These are phyloP conservation scores for Dascillus cervinus DNA, from an alignment of 2,888 invertebrate species.

Conservation along the genomic window DNA sequence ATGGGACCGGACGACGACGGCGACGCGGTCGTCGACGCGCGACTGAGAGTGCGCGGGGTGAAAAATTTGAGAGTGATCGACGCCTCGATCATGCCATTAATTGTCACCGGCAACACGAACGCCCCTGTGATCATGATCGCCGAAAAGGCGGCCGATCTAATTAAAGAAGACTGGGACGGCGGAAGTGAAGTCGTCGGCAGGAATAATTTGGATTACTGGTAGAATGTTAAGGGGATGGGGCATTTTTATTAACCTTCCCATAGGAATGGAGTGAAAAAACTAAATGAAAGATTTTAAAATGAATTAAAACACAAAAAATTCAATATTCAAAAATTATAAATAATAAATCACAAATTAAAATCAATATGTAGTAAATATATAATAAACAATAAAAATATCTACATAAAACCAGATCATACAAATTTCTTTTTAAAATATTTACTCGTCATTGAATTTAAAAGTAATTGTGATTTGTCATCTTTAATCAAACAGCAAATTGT, in stretches of 20 bases:
- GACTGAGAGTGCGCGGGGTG: conserved; percentile 45
- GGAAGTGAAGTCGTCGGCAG: no score
- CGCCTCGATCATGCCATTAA: conserved; percentile 75
- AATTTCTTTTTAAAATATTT: no score
- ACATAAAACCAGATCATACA: no score
- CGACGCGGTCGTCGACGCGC: conserved; percentile 62
- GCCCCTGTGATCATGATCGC: conserved; percentile 79
- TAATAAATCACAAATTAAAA: no score
- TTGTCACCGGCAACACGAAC: conserved; percentile 74
- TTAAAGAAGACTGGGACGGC: conserved; percentile 61
- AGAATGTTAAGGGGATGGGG: neutral
- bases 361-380: no score
- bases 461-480: no score
- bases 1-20: conserved; percentile 61
- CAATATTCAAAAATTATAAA: no score
- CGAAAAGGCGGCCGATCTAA: conserved; percentile 75
- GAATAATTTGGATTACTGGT: conserved; percentile 22
- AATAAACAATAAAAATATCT: no score
- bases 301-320: neutral
- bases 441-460: no score
- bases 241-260: no score
- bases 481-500: no score
- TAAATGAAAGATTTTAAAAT: neutral
- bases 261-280: no score
- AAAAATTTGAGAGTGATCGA: conserved; percentile 66